Evolutionary conservation across 2,797 vertebrate genomes (phyloP).

Genomic region (Fratercula arctica): DNA sequence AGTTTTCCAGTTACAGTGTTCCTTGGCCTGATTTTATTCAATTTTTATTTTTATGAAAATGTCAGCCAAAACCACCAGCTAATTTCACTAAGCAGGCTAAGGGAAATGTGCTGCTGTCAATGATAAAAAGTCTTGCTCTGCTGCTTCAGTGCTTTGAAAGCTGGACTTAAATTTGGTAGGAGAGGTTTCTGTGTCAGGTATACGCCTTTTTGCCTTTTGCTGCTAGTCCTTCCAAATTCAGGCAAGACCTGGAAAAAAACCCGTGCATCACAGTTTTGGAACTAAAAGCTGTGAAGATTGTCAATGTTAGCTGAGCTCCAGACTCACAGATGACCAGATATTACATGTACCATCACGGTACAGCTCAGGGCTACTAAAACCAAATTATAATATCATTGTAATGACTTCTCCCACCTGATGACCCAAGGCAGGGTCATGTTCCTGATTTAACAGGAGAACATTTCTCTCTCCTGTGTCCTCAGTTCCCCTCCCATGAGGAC

Average conservation of each 20-base stretch:
- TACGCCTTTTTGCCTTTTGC: background rate
- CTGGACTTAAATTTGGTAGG: background rate
- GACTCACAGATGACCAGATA: background rate
- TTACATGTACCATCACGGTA: rapidly evolving
- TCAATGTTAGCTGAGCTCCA: background rate
- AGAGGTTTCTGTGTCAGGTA: background rate
- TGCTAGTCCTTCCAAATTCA: background rate
- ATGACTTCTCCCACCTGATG: background rate
- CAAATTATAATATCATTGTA: background rate
- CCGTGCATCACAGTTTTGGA: background rate
- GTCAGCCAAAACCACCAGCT: background rate
- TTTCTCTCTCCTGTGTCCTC: background rate
- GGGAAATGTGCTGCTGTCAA: background rate
- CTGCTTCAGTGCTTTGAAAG: background rate
- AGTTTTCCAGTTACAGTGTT: background rate
- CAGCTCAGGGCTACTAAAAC: background rate
- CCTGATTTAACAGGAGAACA: background rate
- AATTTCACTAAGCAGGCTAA: background rate
- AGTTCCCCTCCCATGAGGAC: background rate
- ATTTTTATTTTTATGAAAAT: background rate
- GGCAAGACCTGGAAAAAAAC: background rate
- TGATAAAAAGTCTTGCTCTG: background rate
- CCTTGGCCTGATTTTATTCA: background rate
- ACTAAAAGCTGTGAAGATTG: background rate
- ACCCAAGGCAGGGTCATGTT: background rate